phyloP scores from a whole-genome alignment of 2,797 vertebrate genomes.

The Carcharodon carcharias region DNA sequence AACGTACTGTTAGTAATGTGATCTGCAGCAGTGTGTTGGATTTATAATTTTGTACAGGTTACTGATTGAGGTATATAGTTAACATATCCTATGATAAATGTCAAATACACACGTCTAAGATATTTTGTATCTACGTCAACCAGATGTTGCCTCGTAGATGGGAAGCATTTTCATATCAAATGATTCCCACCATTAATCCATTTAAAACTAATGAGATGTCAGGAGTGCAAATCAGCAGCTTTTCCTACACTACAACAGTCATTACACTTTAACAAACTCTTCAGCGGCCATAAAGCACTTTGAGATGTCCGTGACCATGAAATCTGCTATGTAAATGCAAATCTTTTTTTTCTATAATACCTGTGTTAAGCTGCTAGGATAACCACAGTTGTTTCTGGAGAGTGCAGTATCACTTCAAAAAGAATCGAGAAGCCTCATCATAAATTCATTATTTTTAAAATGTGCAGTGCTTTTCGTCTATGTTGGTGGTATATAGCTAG shows the following conservation, averaged over 20 bases:
- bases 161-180: not conserved
- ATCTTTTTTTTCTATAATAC: too few relatives aligned
- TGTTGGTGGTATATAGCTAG: not conserved
- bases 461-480: too few relatives aligned
- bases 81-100: not conserved
- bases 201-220: not conserved
- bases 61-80: not conserved
- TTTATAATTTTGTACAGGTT: slow-evolving; percentile 40
- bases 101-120: not conserved
- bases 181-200: not conserved
- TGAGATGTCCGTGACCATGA: too few relatives aligned
- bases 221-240: not conserved
- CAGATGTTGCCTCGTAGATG: not conserved
- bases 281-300: too few relatives aligned
- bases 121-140: not conserved
- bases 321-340: too few relatives aligned
- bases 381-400: not conserved
- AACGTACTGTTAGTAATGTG: slow-evolving; percentile 22
- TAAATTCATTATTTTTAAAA: too few relatives aligned
- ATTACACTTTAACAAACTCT: not conserved
- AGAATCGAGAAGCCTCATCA: not conserved
- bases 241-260: not conserved
- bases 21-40: slow-evolving; percentile 42
- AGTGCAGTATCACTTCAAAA: not conserved
- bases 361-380: not conserved